Evolutionary conservation across 2,888 invertebrate genomes (phyloP).

Genomic region (Parnassius mnemosyne): DNA sequence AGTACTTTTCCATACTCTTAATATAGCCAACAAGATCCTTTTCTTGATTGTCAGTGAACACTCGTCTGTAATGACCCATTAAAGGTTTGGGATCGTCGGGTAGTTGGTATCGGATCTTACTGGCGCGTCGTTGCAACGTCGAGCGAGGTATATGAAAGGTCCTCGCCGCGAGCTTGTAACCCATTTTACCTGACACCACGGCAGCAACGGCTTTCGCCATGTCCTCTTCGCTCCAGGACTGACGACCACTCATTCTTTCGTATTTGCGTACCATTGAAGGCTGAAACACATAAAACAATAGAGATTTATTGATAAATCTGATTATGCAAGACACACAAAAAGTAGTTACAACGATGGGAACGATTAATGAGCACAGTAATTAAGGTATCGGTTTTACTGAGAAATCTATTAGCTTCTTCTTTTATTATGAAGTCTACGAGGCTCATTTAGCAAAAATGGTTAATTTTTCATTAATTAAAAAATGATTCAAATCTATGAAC

Average conservation of each 20-base stretch:
- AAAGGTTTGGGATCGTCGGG: conserved; percentile 70
- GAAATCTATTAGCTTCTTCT: neutral
- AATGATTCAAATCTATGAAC: neutral
- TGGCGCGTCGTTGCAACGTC: conserved; percentile 71
- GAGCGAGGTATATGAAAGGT: conserved; percentile 75
- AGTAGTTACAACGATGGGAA: too few species aligned
- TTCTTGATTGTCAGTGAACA: conserved; percentile 74
- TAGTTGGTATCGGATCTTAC: conserved; percentile 69
- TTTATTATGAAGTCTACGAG: neutral
- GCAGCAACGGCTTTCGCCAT: conserved; percentile 77
- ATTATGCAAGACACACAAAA: neutral
- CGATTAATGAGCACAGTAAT: conserved; percentile 1
- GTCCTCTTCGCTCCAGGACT: conserved; percentile 75
- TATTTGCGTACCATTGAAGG: conserved; percentile 74
- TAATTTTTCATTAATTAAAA: neutral
- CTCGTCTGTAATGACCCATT: conserved; percentile 74
- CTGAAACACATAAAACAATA: conserved; percentile 48
- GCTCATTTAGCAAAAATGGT: too few species aligned
- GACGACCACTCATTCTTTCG: conserved; percentile 76
- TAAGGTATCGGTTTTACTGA: conserved; percentile 4
- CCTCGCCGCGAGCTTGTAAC: conserved; percentile 72
- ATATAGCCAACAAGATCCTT: conserved; percentile 74
- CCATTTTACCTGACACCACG: conserved; percentile 76
- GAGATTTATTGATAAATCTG: conserved; percentile 15
- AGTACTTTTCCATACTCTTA: conserved; percentile 74